Evolutionary conservation across 2,888 invertebrate genomes (phyloP).

Genomic region (Acholoe squamosa): DNA sequence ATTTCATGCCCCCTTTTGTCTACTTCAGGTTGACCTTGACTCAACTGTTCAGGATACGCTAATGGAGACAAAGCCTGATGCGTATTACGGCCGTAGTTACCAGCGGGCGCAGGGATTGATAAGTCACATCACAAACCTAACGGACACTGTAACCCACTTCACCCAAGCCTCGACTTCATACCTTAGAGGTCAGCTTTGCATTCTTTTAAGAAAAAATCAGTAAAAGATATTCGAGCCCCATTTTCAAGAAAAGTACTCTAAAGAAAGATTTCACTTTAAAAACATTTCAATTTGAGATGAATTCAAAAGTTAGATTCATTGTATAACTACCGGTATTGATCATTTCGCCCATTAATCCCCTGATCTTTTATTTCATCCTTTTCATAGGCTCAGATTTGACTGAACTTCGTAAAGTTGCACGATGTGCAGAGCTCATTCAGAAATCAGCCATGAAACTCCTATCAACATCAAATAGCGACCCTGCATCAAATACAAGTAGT

Average conservation of each 20-base stretch:
- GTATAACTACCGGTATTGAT: too few relatives aligned
- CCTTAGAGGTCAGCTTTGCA: background rate
- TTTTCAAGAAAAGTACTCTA: too few relatives aligned
- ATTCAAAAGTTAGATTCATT: too few relatives aligned
- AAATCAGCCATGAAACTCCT: conserved; percentile 72
- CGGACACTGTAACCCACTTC: conserved; percentile 73
- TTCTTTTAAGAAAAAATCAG: too few relatives aligned
- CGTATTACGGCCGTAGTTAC: conserved; percentile 74
- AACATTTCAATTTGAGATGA: too few relatives aligned
- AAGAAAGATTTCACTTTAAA: too few relatives aligned
- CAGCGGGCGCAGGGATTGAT: conserved; percentile 73
- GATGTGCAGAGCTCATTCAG: conserved; percentile 76
- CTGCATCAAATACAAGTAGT: background rate
- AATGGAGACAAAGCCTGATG: conserved; percentile 68
- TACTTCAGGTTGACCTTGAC: conserved; percentile 74
- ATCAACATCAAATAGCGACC: conserved; percentile 63
- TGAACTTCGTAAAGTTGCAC: conserved; percentile 72
- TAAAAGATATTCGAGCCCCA: too few relatives aligned
- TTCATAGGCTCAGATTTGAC: conserved; percentile 18
- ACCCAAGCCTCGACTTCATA: conserved; percentile 69
- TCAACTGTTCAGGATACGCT: conserved; percentile 72
- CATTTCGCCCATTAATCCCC: background rate
- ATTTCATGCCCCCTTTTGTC: background rate
- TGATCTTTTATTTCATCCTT: background rate
- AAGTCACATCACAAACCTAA: conserved; percentile 73